Evolutionary conservation across 2,113 vertebrate genomes (phyloP), one percentile per base, ranked within the genome.

Genomic region (Sphaerodactylus townsendi): DNA sequence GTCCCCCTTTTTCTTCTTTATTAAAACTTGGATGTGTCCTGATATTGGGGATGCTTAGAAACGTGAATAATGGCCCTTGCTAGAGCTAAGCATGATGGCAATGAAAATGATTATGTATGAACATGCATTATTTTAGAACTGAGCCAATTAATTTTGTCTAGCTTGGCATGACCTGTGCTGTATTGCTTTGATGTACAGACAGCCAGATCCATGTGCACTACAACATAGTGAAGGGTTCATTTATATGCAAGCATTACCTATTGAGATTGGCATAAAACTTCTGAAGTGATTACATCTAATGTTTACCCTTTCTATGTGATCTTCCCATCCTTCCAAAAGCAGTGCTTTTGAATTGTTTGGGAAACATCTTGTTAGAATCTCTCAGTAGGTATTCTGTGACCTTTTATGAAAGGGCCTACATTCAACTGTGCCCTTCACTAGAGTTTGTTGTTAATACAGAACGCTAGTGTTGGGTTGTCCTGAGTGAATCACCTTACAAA

Each of bases 261-360:
- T 76, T 82, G 8, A 3, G 33, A 74, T 48, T 23, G 75, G 65
- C 33, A 10, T 68, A 79, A 79, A 62, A 76, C 73, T 83, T 53
- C 83, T 30, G 71, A 35, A 78, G 30, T 59, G 13, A 78, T 78
- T 71, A 66, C 66, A 37, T 46, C 72, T 5, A 64, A 35, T 72
- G 68, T 23, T 39, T 64, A 53, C 76, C 39, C 62, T 37, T 87
- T 64, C 23, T 37, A n/a, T 75, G 44, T 87, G 76, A 79, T 66
- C 39, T n/a, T 46, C 44, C 46, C 66, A 39, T 79, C 70, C 62
- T 74, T 73, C 48, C 68, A 70, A 46, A 79, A 79, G 71, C 81
- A 30, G 59, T 83, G 46, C 25, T 50, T 79, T 1, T 1, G 35
- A 82, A 17, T 71, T 89, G 25, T 14, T 84, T 87, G 79, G 74